Conservation (phyloP, 2,113 vertebrate genomes). For the Nesoenas mayeri region DNA sequence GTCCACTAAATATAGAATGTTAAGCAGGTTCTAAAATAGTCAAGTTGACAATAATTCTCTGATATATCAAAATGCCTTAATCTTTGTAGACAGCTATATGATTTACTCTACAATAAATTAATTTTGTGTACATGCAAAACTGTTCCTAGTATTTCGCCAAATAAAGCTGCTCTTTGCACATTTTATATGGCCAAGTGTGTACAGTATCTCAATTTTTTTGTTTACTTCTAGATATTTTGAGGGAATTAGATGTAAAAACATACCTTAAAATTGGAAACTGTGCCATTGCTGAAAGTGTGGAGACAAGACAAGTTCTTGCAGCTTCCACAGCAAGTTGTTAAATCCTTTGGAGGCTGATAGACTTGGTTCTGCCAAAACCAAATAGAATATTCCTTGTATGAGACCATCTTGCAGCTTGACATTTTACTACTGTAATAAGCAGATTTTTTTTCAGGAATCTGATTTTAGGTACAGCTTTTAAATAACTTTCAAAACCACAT, state of each 20-base stretch:
- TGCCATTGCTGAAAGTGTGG: slow-evolving; percentile 86
- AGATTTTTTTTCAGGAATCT: background rate
- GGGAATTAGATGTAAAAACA: background rate
- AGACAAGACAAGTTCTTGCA: slow-evolving; percentile 94
- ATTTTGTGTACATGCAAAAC: background rate
- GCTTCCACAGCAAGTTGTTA: slow-evolving; percentile 87
- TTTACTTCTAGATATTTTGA: background rate
- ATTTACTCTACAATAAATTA: background rate
- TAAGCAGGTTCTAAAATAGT: background rate
- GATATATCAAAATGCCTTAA: background rate
- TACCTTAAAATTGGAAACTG: slow-evolving; percentile 84
- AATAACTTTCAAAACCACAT: background rate
- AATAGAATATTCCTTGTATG: background rate
- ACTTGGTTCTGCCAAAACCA: slow-evolving; percentile 87
- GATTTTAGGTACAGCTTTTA: background rate
- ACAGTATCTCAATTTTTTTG: background rate
- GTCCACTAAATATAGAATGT: background rate
- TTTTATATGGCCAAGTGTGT: background rate
- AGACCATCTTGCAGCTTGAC: background rate
- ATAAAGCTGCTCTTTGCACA: background rate
- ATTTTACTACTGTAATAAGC: background rate
- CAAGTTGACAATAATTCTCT: background rate
- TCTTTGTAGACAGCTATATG: background rate
- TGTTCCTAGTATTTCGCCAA: background rate
- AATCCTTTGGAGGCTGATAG: slow-evolving; percentile 88